Evolutionary conservation across 2,797 vertebrate genomes (phyloP).

Genomic region (Sebastes itinus): DNA sequence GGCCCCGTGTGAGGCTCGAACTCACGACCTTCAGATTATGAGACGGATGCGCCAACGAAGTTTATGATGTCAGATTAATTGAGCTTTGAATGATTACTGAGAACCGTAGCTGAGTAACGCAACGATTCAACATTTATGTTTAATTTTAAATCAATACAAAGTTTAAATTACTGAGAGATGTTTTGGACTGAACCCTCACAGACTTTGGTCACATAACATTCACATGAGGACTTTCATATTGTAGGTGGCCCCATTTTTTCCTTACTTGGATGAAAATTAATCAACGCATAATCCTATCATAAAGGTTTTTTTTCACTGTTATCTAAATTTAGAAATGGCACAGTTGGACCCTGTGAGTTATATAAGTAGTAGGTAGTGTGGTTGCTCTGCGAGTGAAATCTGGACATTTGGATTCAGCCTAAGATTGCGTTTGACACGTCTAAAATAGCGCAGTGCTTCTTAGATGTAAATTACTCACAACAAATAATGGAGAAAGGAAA

Average conservation of each 20-base stretch:
- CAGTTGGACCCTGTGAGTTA: neutral
- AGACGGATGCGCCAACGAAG: neutral
- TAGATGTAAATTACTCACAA: neutral
- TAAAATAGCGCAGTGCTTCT: neutral
- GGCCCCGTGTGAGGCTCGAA: neutral
- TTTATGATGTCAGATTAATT: neutral
- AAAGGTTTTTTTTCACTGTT: neutral
- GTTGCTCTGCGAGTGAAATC: neutral
- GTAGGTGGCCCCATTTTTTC: neutral
- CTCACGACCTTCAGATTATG: neutral
- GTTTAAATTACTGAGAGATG: neutral
- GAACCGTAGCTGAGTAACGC: neutral
- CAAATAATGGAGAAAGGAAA: neutral
- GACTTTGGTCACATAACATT: neutral
- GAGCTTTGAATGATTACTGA: neutral
- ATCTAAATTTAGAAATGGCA: neutral
- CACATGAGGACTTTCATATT: neutral
- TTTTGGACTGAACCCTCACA: neutral
- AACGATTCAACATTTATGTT: neutral
- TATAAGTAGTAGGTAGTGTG: neutral
- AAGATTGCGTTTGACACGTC: neutral
- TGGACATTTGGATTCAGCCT: neutral
- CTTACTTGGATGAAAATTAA: neutral
- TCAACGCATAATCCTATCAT: neutral
- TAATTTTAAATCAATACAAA: neutral